phyloP scores from a whole-genome alignment of 2,888 invertebrate genomes.

The Papilio demoleus region DNA sequence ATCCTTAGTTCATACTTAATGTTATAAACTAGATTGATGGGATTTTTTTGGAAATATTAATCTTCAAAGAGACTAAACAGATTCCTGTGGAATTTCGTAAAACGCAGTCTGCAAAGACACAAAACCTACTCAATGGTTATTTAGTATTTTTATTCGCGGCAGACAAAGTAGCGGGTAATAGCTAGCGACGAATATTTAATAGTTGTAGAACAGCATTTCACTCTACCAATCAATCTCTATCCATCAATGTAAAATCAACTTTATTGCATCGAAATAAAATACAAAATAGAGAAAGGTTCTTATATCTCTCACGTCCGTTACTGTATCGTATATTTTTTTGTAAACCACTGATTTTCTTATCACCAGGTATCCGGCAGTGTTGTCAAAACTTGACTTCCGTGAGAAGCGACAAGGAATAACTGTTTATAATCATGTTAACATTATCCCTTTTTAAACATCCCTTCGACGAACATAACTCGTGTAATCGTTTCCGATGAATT shows the following conservation, averaged over 20 bases:
- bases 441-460: slow-evolving; percentile 31
- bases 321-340: slow-evolving; percentile 56
- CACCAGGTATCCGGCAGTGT: slow-evolving; percentile 38
- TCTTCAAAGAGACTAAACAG: too few relatives aligned
- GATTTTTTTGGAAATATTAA: too few relatives aligned
- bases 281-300: slow-evolving; percentile 51
- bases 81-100: too few relatives aligned
- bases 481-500: neutral
- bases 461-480: slow-evolving; percentile 4
- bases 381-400: slow-evolving; percentile 30
- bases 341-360: slow-evolving; percentile 69
- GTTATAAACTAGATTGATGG: too few relatives aligned
- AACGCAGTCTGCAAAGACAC: too few relatives aligned
- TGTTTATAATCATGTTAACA: slow-evolving; percentile 22
- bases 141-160: too few relatives aligned
- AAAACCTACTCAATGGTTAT: too few relatives aligned
- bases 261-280: slow-evolving; percentile 62
- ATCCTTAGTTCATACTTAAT: too few relatives aligned
- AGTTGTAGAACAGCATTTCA: too few relatives aligned
- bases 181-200: too few relatives aligned
- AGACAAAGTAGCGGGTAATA: too few relatives aligned
- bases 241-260: slow-evolving; percentile 62
- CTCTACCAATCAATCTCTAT: too few relatives aligned
- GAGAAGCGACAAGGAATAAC: slow-evolving; percentile 25
- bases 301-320: slow-evolving; percentile 57